These are phyloP conservation scores for Butorides virescens DNA, from an alignment of 2,113 vertebrate species.

Conservation along the genomic window DNA sequence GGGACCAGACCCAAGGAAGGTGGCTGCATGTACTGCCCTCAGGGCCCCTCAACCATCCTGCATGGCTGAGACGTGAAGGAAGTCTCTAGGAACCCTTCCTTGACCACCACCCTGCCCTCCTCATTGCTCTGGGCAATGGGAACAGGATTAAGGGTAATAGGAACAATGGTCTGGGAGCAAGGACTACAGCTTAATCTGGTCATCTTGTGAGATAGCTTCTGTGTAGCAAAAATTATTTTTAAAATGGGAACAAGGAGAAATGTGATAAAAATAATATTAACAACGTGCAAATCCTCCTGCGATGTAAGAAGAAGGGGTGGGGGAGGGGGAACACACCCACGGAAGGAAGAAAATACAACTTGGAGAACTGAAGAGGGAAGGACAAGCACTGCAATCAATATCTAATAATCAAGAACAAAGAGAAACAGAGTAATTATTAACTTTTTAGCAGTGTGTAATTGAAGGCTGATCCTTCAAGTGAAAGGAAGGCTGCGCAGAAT, in stretches of 20 bases:
- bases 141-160: background rate
- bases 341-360: background rate
- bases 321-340: background rate
- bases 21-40: rapidly evolving
- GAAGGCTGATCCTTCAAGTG: background rate
- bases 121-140: background rate
- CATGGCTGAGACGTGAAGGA: background rate
- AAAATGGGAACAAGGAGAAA: background rate
- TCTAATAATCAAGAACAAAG: background rate
- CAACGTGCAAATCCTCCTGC: background rate
- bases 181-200: background rate
- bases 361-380: background rate
- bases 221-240: background rate
- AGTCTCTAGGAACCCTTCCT: background rate
- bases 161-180: background rate
- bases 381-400: background rate
- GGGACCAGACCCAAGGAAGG: background rate
- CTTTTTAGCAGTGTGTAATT: background rate
- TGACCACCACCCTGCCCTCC: background rate
- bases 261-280: background rate
- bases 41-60: background rate
- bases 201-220: background rate
- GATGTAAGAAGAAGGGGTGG: background rate
- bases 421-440: background rate
- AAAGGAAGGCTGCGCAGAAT: background rate